Evolutionary conservation across 1,140 invertebrate genomes (phyloP).

Genomic region (Trichoplusia ni): DNA sequence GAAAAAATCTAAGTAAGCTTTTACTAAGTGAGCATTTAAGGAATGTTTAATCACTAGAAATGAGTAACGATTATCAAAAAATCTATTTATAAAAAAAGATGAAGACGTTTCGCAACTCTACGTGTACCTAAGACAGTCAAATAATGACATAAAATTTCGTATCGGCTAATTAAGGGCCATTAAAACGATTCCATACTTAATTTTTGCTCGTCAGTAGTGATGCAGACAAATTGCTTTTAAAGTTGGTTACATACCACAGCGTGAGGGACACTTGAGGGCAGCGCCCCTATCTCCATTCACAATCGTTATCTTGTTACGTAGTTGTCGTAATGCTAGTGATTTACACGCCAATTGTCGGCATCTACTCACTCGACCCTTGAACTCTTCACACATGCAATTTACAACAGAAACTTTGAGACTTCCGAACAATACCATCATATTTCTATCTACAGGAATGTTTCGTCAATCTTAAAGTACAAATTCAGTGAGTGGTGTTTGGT

Average conservation of each 20-base stretch:
- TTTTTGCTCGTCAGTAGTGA: neutral
- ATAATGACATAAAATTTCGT: too few relatives aligned
- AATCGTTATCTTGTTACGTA: constrained; percentile 59
- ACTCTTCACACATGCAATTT: constrained; percentile 22
- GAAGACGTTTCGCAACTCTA: too few relatives aligned
- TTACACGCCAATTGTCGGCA: constrained; percentile 65
- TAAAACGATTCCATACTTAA: neutral
- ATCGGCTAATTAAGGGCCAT: too few relatives aligned
- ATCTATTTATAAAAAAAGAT: too few relatives aligned
- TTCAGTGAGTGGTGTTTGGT: constrained; percentile 1
- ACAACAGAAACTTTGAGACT: constrained; percentile 36
- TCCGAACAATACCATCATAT: neutral
- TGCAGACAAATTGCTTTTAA: constrained; percentile 16
- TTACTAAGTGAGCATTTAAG: too few relatives aligned
- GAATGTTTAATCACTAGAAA: too few relatives aligned
- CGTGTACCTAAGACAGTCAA: too few relatives aligned
- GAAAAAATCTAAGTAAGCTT: too few relatives aligned
- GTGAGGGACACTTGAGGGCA: constrained; percentile 44
- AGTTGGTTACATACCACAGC: neutral
- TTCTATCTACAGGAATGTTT: neutral
- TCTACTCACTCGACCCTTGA: constrained; percentile 41
- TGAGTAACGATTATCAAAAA: too few relatives aligned
- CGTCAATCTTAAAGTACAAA: neutral
- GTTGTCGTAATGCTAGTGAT: constrained; percentile 47
- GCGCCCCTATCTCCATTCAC: constrained; percentile 68